Evolutionary conservation across 2,888 invertebrate genomes (phyloP).

Genomic region (Lucinisca nassula): DNA sequence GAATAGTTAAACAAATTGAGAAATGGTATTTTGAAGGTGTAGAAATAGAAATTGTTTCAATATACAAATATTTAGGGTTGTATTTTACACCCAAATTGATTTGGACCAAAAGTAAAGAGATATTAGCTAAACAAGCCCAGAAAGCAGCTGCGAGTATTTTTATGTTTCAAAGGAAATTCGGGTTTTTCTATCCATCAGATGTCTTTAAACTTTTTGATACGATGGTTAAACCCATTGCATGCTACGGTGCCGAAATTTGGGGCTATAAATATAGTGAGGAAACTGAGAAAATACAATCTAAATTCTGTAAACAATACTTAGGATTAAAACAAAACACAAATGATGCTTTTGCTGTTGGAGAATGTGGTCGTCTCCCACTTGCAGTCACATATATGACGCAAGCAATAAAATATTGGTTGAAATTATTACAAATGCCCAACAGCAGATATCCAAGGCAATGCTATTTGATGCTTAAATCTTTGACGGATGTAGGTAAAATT

Average conservation of each 20-base stretch:
- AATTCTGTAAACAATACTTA: constrained; percentile 33
- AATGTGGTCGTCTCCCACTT: constrained; percentile 30
- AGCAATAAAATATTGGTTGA: constrained; percentile 8
- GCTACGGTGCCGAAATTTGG: not conserved
- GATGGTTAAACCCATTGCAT: constrained; percentile 11
- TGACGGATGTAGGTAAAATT: not conserved
- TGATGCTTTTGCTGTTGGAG: constrained; percentile 30
- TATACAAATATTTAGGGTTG: constrained; percentile 25
- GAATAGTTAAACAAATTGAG: constrained; percentile 11
- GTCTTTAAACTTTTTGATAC: constrained; percentile 18
- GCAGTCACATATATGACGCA: constrained; percentile 7
- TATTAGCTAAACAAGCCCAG: not conserved
- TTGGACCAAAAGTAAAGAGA: not conserved
- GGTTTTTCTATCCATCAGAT: not conserved
- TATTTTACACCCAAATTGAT: constrained; percentile 21
- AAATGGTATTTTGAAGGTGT: constrained; percentile 1
- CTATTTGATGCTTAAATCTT: constrained; percentile 1
- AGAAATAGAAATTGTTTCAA: not conserved
- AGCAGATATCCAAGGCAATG: constrained; percentile 4
- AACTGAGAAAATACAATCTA: constrained; percentile 24
- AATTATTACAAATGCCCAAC: not conserved
- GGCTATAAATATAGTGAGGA: not conserved
- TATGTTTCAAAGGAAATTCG: not conserved
- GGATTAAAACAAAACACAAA: constrained; percentile 30
- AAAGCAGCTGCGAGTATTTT: not conserved